Conservation (phyloP, 2,888 invertebrate genomes). For the Lomographa bimaculata region DNA sequence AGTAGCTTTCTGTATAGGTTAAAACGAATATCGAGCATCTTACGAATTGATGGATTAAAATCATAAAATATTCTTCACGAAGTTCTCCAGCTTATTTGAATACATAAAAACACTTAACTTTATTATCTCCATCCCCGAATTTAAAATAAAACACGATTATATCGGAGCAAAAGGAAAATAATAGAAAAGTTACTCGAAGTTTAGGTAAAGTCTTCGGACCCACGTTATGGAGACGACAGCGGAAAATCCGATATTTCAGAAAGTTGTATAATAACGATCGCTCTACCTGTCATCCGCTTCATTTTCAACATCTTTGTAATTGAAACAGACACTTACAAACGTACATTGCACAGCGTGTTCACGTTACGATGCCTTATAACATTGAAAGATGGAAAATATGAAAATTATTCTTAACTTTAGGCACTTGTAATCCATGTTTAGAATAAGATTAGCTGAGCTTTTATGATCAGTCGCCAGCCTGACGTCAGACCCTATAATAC, state of each 20-base stretch:
- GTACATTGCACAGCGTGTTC: constrained; percentile 7
- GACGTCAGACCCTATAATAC: too few relatives aligned
- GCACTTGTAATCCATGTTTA: too few relatives aligned
- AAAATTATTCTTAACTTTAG: too few relatives aligned
- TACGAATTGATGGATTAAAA: too few relatives aligned
- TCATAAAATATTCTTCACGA: too few relatives aligned
- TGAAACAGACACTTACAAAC: constrained; percentile 12
- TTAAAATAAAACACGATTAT: constrained; percentile 23
- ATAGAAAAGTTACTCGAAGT: constrained; percentile 27
- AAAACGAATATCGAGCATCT: too few relatives aligned
- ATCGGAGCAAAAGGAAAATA: constrained; percentile 25
- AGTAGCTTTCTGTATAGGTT: too few relatives aligned
- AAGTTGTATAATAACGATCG: constrained; percentile 31
- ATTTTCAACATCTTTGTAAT: constrained; percentile 26
- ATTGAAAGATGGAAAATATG: too few relatives aligned
- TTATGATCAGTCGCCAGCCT: too few relatives aligned
- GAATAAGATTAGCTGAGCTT: too few relatives aligned
- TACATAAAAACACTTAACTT: constrained; percentile 1
- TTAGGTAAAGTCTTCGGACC: constrained; percentile 21
- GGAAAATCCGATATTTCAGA: constrained; percentile 28
- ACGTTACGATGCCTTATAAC: too few relatives aligned
- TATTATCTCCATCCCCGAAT: constrained; percentile 14
- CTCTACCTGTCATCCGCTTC: constrained; percentile 21
- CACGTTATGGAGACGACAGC: constrained; percentile 29
- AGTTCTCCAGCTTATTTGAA: too few relatives aligned